Evolutionary conservation across 2,888 invertebrate genomes (phyloP).

Genomic region (Melitaea athalia): DNA sequence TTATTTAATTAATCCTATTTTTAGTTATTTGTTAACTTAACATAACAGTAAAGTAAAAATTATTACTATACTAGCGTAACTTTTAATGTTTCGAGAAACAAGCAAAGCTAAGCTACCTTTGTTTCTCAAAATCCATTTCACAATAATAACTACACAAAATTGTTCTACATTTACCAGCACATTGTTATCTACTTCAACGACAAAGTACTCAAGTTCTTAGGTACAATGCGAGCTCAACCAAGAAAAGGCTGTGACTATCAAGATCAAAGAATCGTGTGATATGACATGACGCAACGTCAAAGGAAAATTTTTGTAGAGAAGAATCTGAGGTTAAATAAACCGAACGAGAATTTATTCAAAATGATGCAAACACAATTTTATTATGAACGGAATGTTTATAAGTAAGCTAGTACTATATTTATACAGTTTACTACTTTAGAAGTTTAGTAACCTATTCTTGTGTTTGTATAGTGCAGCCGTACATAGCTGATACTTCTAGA

Average conservation of each 20-base stretch:
- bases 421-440: conserved; percentile 4
- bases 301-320: conserved; percentile 29
- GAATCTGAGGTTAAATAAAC: conserved; percentile 31
- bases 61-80: background rate
- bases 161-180: background rate
- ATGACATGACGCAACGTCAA: conserved; percentile 24
- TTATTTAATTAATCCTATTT: no score
- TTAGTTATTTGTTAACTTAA: no score
- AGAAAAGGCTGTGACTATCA: conserved; percentile 26
- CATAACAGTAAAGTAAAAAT: no score
- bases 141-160: background rate
- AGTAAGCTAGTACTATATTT: background rate
- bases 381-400: conserved; percentile 52
- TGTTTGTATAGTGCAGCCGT: background rate
- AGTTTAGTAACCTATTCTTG: conserved; percentile 6
- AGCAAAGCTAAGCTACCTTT: background rate
- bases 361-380: conserved; percentile 55
- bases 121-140: background rate
- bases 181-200: background rate
- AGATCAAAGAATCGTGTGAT: conserved; percentile 18
- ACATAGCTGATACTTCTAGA: no score
- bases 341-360: conserved; percentile 43
- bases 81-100: background rate
- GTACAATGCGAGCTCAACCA: conserved; percentile 17
- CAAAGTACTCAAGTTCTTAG: conserved; percentile 1